Base-by-base conservation (phyloP, 2,888 invertebrate genomes). In the Lycocerus yunnanus region DNA sequence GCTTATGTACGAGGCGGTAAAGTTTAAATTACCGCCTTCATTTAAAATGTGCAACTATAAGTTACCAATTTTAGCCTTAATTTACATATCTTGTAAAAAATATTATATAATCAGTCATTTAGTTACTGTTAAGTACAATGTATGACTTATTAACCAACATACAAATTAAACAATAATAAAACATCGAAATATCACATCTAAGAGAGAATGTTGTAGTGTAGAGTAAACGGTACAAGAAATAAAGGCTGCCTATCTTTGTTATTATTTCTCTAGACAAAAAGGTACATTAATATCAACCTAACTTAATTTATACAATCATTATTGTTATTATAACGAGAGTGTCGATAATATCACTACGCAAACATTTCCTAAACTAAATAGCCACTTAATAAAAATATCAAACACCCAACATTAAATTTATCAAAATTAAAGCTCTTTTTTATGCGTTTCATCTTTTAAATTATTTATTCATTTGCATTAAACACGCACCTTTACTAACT, bases 81-180 rank as follows among this genome's bases (percentile, higher is more conserved):
- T 70, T 69, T 63, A 63, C 18, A 69, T 72, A 75, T 27, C n/a
- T 73, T 71, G 72, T 75, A 73, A 73, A 74, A 73, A 73, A 70
- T 75, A 73, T 75, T 76, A 76, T 43, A 76, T 71, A 73, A 73
- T 76, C 76, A 76, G 76, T 76, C 76, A 76, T 76, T 76, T 76
- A 65, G 73, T 71, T 76, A 76, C 73, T 71, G 73, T 76, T 76
- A 76, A 76, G 76, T 76, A 76, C 76, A 73, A 71, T 71, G 61
- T 61, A 71, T 71, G 76, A 76, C 76, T 73, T 73, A 75, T 69
- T 67, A 16, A 67, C 24, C 43, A 43, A 68, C 27, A 16, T 18
- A 16, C 24, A 69, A 70, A 69, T 71, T 59, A 73, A 76, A 71
- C 43, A 43, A 43, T 43, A 43, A 69, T 58, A 72, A 67, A 61